These are phyloP conservation scores for Atrina japonica DNA, from an alignment of 2,888 invertebrate species.

Conservation along the genomic window DNA sequence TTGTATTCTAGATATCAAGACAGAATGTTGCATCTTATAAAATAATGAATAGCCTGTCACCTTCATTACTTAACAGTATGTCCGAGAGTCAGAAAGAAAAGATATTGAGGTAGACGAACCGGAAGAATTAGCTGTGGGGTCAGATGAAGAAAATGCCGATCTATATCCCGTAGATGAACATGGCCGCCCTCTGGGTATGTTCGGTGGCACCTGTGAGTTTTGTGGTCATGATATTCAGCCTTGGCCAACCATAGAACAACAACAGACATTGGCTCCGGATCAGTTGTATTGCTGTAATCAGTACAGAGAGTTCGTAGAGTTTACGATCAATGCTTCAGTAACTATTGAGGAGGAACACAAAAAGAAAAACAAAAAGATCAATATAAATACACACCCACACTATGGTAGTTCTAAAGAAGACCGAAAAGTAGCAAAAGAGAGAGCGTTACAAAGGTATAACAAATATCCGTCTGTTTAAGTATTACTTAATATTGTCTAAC, in stretches of 20 bases:
- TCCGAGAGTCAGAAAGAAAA: conserved; percentile 69
- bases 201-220: conserved; percentile 76
- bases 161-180: conserved; percentile 50
- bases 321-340: conserved; percentile 64
- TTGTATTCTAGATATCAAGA: too few species aligned
- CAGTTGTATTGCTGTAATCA: conserved; percentile 78
- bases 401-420: conserved; percentile 75
- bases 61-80: conserved; percentile 58
- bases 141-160: conserved; percentile 26
- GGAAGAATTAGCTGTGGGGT: conserved; percentile 25
- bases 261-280: conserved; percentile 70
- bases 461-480: too few species aligned
- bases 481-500: too few species aligned
- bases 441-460: conserved; percentile 75
- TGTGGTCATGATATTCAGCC: conserved; percentile 72
- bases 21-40: too few species aligned
- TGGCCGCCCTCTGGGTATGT: conserved; percentile 62
- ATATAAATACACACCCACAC: conserved; percentile 75
- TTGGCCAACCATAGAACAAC: conserved; percentile 77
- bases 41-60: too few species aligned
- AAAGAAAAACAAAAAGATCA: conserved; percentile 64
- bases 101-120: conserved; percentile 55
- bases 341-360: conserved; percentile 64
- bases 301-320: conserved; percentile 77
- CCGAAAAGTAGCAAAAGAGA: conserved; percentile 76